Percentiles rank a stretch among this genome's conserved stretches.
Conservation (phyloP, 1,140 invertebrate species). For the Penaeus indicus region DNA sequence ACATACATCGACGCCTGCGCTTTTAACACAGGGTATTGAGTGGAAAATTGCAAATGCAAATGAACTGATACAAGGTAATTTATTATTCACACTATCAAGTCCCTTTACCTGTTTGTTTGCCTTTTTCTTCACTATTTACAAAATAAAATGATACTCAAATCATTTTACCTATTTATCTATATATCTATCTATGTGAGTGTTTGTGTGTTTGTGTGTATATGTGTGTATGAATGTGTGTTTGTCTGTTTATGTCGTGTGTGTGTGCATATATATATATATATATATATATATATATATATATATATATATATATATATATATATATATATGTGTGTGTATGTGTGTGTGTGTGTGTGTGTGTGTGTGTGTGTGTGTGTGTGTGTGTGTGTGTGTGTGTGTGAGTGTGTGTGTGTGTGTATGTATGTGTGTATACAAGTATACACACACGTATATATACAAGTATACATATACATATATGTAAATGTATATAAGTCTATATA, state of each 20-base stretch:
- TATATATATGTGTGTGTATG: neutral
- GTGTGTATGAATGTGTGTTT: neutral
- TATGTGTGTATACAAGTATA: conserved; percentile 9
- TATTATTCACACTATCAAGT: no score
- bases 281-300: conserved; percentile 20
- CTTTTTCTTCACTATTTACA: no score
- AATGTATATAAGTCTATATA: neutral
- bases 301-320: conserved; percentile 16
- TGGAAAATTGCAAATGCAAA: no score
- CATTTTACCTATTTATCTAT: conserved; percentile 14
- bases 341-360: neutral
- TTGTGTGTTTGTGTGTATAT: conserved; percentile 12
- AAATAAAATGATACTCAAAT: no score
- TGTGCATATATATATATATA: neutral
- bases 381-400: conserved; percentile 32
- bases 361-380: conserved; percentile 25
- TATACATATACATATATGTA: conserved; percentile 17
- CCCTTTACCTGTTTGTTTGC: no score
- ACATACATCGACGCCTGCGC: no score
- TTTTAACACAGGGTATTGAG: no score
- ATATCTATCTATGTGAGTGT: conserved; percentile 17
- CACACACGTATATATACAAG: neutral
- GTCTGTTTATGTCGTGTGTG: neutral
- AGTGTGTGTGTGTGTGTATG: conserved; percentile 24
- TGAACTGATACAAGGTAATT: no score